Percentiles rank a stretch among this genome's conserved stretches.
Conservation (phyloP, 2,888 invertebrate species). For the Andrena trimmerana region DNA sequence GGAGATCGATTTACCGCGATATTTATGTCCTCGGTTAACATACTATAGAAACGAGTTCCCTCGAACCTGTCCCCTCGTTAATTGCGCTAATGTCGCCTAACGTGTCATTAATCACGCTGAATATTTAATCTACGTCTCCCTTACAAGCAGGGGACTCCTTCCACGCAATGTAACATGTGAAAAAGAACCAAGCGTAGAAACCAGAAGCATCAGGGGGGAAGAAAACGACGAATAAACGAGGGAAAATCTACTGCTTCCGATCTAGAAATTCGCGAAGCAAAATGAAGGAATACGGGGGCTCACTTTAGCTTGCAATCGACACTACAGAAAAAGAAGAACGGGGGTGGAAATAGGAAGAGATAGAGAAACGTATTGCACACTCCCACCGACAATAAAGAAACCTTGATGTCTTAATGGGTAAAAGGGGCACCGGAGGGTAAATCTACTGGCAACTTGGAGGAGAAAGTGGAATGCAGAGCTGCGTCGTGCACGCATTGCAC, state of each 20-base stretch:
- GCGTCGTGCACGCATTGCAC: neutral
- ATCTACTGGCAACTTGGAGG: neutral
- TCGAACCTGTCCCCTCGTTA: constrained; percentile 11
- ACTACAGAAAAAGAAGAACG: neutral
- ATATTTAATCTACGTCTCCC: neutral
- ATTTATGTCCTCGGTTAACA: neutral
- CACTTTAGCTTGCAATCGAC: neutral
- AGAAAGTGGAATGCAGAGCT: constrained; percentile 21
- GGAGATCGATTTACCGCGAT: constrained; percentile 29
- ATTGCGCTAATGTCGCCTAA: constrained; percentile 27
- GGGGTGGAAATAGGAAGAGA: neutral
- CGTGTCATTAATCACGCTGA: constrained; percentile 10
- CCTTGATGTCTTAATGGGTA: too few species aligned
- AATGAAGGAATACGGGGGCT: neutral
- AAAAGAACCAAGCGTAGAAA: neutral
- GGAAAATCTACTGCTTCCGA: too few species aligned
- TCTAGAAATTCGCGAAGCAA: neutral
- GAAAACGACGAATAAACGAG: too few species aligned
- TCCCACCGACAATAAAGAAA: neutral
- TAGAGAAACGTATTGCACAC: too few species aligned
- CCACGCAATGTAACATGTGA: neutral
- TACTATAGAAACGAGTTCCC: constrained; percentile 4
- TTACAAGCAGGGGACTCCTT: neutral
- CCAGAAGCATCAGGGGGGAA: too few species aligned
- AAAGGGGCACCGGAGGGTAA: too few species aligned